Evolutionary conservation across 2,888 invertebrate species (phyloP), one percentile per base, ranked within the genome.

Genomic region (Leptarthrus brevirostris): DNA sequence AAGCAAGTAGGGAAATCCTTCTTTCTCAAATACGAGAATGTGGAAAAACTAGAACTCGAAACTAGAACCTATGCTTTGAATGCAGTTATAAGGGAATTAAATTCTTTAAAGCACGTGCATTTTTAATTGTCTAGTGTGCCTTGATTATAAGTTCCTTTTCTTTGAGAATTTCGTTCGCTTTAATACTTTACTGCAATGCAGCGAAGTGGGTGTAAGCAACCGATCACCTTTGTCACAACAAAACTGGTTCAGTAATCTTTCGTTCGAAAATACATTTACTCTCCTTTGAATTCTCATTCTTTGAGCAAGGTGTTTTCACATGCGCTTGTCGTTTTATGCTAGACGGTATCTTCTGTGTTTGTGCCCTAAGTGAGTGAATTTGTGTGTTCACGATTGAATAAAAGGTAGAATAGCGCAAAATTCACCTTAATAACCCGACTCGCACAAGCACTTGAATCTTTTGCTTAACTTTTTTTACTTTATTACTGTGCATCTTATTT

Each of bases 401-500:
- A 72, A 54, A 72, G 72, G 47, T 56, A 56, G 40, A 40, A 20
- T 14, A 14, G 30, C 30, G 30, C 66, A 22, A 49, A 16, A 30
- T 24, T 36, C 61, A 34, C 61, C 49, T 16, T 16, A 10, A 20
- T 26, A 36, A 10, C 4, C 49, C 34, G 36, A n/a, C n/a, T n/a
- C n/a, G n/a, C n/a, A 16, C 47, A 47, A n/a, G 47, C 14, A 47
- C 14, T n/a, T n/a, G 5, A 47, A n/a, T 47, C 47, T 3, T 14
- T 16, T 47, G 16, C 44, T 44, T 12, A 24, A 56, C 52, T 53
- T 73, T 40, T 53, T 64, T 73, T 26, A 53, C 64, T 73, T 73
- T 73, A 73, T 73, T 73, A 73, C 64, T 64, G 64, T 73, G 73
- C 64, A 64, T 73, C 73, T 73, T 73, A 73, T 73, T 73, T 73